Conservation (phyloP, 2,113 vertebrate genomes). For the Scatophagus argus region DNA sequence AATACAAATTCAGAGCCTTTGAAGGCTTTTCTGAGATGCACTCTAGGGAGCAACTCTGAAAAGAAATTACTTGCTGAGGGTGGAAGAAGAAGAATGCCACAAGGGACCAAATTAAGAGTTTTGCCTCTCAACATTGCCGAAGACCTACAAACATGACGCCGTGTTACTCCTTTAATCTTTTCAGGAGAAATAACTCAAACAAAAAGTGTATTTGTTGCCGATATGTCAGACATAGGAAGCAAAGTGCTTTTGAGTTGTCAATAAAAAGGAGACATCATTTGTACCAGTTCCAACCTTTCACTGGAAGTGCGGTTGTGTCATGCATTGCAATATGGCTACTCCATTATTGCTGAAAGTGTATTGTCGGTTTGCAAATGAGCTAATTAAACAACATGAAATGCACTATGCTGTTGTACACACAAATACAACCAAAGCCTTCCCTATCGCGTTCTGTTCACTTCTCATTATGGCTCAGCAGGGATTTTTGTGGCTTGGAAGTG, state of each 20-base stretch:
- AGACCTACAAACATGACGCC: constrained; percentile 12
- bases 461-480: constrained; percentile 63
- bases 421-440: constrained; percentile 48
- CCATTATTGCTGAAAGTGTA: constrained; percentile 46
- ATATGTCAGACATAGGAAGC: constrained; percentile 3
- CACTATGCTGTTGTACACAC: constrained; percentile 36
- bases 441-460: constrained; percentile 38
- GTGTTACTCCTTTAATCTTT: constrained; percentile 19
- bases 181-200: background rate
- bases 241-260: constrained; percentile 28
- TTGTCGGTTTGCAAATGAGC: constrained; percentile 69
- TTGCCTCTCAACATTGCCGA: constrained; percentile 4
- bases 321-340: constrained; percentile 24
- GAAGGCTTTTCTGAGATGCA: constrained; percentile 33
- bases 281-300: constrained; percentile 7
- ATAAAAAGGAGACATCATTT: constrained; percentile 35
- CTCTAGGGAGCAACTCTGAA: constrained; percentile 24
- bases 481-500: constrained; percentile 43
- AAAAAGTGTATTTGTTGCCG: constrained; percentile 18
- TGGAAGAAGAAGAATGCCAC: constrained; percentile 36
- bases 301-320: background rate
- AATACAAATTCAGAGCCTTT: constrained; percentile 51
- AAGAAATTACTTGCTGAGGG: constrained; percentile 12
- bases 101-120: constrained; percentile 59
- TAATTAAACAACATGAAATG: constrained; percentile 63